Conservation (phyloP, 2,113 vertebrate genomes). For the Climacteris rufus region DNA sequence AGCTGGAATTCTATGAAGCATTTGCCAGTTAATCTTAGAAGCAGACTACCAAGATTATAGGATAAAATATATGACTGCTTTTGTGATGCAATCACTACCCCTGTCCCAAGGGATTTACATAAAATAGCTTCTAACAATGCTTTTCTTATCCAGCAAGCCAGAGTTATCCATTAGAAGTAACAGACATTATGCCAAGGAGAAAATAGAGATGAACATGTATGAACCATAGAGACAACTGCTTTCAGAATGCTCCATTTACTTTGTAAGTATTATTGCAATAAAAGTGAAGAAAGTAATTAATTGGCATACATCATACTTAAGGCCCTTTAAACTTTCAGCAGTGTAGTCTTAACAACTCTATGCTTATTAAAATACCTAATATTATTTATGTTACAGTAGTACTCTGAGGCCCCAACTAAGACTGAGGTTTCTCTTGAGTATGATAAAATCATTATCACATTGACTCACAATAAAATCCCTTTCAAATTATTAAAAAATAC, state of each 20-base stretch:
- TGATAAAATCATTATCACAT: neutral
- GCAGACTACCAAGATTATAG: neutral
- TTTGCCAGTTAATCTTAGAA: neutral
- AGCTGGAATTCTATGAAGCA: neutral
- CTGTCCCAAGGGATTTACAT: neutral
- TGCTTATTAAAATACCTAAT: neutral
- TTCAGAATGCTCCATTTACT: neutral
- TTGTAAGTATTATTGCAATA: neutral
- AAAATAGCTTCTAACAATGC: neutral
- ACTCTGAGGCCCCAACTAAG: neutral
- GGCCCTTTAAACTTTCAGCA: neutral
- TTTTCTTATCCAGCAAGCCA: neutral
- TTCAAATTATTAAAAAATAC: neutral
- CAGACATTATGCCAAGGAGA: neutral
- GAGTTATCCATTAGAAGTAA: neutral
- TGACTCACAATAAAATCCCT: neutral
- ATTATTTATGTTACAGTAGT: neutral
- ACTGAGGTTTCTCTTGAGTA: neutral
- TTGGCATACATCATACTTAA: neutral
- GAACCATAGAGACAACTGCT: neutral
- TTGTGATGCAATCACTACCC: neutral
- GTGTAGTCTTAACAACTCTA: neutral
- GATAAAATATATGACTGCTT: neutral
- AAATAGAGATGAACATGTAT: neutral
- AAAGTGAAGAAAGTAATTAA: conserved; percentile 5